Conservation (phyloP, 2,113 vertebrate genomes). For the Pseudopodoces humilis region DNA sequence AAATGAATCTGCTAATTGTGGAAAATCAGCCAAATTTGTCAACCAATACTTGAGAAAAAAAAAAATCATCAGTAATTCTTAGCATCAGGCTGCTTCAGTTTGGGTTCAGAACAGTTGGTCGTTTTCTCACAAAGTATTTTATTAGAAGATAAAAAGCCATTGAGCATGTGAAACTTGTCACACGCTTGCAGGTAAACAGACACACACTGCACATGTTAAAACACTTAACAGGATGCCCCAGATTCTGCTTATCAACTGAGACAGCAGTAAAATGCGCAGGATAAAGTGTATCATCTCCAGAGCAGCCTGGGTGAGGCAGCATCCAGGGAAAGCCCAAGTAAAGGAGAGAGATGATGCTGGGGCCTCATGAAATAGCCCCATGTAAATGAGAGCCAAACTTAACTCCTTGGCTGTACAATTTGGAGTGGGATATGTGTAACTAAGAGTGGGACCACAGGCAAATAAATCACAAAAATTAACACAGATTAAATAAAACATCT, state of each 20-base stretch:
- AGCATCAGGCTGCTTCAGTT: not conserved
- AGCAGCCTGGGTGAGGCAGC: not conserved
- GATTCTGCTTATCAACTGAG: not conserved
- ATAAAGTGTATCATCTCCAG: not conserved
- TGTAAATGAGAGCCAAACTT: not conserved
- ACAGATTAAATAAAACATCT: not conserved
- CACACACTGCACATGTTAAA: not conserved
- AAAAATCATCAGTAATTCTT: not conserved
- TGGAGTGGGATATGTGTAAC: not conserved
- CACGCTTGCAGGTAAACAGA: not conserved
- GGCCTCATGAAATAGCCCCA: not conserved
- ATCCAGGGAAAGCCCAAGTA: not conserved
- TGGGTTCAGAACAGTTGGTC: not conserved
- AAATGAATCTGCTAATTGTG: not conserved
- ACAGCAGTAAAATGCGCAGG: not conserved
- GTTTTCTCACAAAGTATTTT: not conserved
- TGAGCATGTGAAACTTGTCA: not conserved
- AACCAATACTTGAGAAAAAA: not conserved
- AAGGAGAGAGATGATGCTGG: not conserved
- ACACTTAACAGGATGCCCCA: not conserved
- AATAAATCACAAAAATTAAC: not conserved
- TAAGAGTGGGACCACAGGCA: not conserved
- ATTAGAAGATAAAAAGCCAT: not conserved
- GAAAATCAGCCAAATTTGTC: not conserved
- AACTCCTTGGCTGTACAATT: not conserved